Evolutionary conservation across 2,888 invertebrate species (phyloP).

Genomic region (Ormyrus labotus): DNA sequence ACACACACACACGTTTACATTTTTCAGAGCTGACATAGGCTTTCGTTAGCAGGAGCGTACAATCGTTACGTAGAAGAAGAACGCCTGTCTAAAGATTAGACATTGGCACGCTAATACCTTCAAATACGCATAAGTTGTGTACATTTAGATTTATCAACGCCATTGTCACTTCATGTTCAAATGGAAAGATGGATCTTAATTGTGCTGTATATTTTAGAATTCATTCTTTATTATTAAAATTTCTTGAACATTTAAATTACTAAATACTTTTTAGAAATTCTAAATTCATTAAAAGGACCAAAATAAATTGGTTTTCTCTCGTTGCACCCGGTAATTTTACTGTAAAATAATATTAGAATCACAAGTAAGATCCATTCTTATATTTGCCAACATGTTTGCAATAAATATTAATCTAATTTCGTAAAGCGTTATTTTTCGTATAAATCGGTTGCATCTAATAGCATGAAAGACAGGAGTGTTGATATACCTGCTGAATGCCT

Average conservation of each 20-base stretch:
- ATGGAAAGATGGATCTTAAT: slow-evolving; percentile 19
- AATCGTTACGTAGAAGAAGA: slow-evolving; percentile 61
- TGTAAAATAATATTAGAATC: no score
- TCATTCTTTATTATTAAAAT: background rate
- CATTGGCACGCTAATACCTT: slow-evolving; percentile 60
- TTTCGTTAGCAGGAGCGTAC: slow-evolving; percentile 60
- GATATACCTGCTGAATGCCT: slow-evolving; percentile 55
- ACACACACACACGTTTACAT: slow-evolving; percentile 11
- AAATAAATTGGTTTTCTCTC: no score
- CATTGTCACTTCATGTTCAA: slow-evolving; percentile 60
- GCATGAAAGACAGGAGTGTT: slow-evolving; percentile 64
- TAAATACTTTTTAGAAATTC: no score
- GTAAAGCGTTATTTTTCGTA: slow-evolving; percentile 62
- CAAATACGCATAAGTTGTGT: slow-evolving; percentile 61
- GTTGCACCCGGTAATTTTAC: slow-evolving; percentile 11
- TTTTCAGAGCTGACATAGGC: slow-evolving; percentile 50
- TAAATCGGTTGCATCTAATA: slow-evolving; percentile 61
- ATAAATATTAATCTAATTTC: slow-evolving; percentile 61
- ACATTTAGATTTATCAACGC: slow-evolving; percentile 62
- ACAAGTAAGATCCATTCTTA: slow-evolving; percentile 31
- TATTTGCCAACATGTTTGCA: slow-evolving; percentile 34
- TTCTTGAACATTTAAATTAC: slow-evolving; percentile 6
- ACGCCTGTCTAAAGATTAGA: slow-evolving; percentile 62
- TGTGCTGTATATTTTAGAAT: background rate
- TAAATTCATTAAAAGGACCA: no score